Base-by-base conservation (phyloP, 2,113 vertebrate species). In the Porphyrio hochstetteri region DNA sequence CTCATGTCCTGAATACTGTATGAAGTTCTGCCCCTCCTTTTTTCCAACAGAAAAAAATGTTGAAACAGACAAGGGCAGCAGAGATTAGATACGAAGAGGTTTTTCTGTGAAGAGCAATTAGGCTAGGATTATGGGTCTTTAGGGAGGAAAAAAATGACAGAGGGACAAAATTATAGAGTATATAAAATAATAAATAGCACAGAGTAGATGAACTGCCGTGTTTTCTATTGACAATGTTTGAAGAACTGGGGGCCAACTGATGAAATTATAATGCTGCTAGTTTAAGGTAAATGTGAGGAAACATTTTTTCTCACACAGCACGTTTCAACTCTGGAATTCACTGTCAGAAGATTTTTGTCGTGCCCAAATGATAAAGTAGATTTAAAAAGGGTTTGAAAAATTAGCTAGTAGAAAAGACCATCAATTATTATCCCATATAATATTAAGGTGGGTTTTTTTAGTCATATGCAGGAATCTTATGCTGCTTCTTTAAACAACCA, bases 31-130 rank as follows among this genome's bases (percentile, higher is more conserved):
- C 6, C 33, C 21, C 31, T 36, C 7, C 1, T 17, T 82, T 68
- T 93, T 82, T 76, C 63, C 42, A 82, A 55, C 3, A 72, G 80
- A 94, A 84, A 60, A 69, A 88, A 40, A 1, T 68, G 11, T 57
- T 87, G 91, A 79, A 90, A 71, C 27, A 90, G 65, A 63, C 46
- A 93, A 82, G 84, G 82, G 52, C 65, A 85, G 53, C 27, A 79
- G 84, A 67, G 46, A 70, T 82, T 44, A 92, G 52, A 48, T 78
- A 82, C 48, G n/a, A 90, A 53, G 56, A 48, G 24, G 5, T 48
- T 90, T 90, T 87, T 87, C 27, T 91, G 40, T 81, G 74, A 94
- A 93, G 46, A 95, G 61, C 61, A 82, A 85, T 90, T 88, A 94
- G 65, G 35, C 56, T 78, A 25, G 42, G 53, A 94, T 93, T 93